Percentiles rank a stretch among this genome's conserved stretches.
Evolutionary conservation across 2,888 invertebrate species (phyloP).

Genomic region (Spilosoma lubricipeda): DNA sequence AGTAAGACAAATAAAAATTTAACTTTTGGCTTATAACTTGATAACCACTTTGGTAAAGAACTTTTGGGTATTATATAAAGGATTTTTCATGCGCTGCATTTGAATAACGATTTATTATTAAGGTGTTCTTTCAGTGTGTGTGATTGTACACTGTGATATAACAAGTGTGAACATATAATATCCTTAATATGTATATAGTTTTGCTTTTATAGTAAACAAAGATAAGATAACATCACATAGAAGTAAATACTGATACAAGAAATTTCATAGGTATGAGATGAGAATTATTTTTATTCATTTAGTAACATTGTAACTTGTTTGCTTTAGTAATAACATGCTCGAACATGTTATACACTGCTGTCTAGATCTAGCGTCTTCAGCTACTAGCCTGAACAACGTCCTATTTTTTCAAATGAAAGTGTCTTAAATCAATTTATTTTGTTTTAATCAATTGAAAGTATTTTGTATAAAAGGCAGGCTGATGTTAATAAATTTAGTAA

Average conservation of each 20-base stretch:
- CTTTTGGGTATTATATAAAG: too few relatives aligned
- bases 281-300: neutral
- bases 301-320: neutral
- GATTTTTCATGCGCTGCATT: too few relatives aligned
- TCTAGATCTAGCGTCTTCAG: too few relatives aligned
- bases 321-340: too few relatives aligned
- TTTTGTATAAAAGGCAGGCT: too few relatives aligned
- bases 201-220: slow-evolving; percentile 20
- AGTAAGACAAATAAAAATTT: neutral
- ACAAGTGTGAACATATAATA: neutral
- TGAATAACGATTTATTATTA: neutral
- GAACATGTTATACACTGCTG: too few relatives aligned
- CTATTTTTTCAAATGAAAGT: too few relatives aligned
- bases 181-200: neutral
- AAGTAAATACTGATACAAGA: neutral
- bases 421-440: too few relatives aligned
- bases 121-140: neutral
- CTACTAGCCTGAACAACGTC: too few relatives aligned
- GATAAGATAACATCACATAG: slow-evolving; percentile 31
- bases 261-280: neutral
- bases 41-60: too few relatives aligned
- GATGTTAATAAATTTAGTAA: too few relatives aligned
- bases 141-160: neutral
- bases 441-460: too few relatives aligned
- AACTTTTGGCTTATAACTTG: neutral